Conservation (phyloP, 2,888 invertebrate species). For the Cryptocephalus moraei region DNA sequence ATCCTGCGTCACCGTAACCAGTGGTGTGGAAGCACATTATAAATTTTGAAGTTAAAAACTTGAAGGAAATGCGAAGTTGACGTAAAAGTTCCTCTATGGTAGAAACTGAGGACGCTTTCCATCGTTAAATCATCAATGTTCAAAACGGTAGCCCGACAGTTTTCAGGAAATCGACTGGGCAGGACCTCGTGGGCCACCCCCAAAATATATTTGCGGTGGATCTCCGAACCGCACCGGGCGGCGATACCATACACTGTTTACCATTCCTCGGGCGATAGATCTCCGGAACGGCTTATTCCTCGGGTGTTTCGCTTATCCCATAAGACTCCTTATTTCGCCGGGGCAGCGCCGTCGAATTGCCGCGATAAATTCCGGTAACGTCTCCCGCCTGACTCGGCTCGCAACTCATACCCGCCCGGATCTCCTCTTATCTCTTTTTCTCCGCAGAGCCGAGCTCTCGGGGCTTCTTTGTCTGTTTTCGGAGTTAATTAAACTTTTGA, state of each 20-base stretch:
- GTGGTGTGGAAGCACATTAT: too few species aligned
- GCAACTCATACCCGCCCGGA: conserved; percentile 30
- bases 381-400: conserved; percentile 34
- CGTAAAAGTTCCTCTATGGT: too few species aligned
- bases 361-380: conserved; percentile 36
- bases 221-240: not conserved
- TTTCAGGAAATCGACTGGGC: too few species aligned
- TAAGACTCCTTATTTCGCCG: conserved; percentile 32
- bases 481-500: conserved; percentile 36
- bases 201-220: too few species aligned
- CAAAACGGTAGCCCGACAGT: too few species aligned
- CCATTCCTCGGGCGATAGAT: conserved; percentile 31
- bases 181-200: too few species aligned
- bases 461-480: conserved; percentile 22
- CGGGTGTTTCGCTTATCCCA: conserved; percentile 25
- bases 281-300: conserved; percentile 33
- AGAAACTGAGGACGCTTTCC: too few species aligned
- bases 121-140: too few species aligned
- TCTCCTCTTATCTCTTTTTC: conserved; percentile 30
- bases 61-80: too few species aligned
- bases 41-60: too few species aligned
- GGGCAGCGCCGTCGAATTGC: conserved; percentile 35
- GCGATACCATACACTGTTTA: conserved; percentile 26
- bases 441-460: conserved; percentile 15
- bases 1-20: too few species aligned